Conservation (phyloP, 2,888 invertebrate genomes). For the Drosophila koepferae region DNA sequence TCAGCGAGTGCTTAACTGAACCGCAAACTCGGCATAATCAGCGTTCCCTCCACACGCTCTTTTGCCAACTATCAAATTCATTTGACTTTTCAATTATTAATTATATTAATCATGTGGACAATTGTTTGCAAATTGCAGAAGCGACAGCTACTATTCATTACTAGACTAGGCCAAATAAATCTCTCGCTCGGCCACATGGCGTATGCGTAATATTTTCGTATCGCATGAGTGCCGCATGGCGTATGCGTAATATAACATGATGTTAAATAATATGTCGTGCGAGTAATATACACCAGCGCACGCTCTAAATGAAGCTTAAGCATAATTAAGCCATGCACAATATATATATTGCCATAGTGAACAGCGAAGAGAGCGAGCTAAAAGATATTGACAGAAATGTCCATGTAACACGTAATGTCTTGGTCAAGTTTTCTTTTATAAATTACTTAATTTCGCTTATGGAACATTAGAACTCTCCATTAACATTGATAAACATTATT, state of each 20-base stretch:
- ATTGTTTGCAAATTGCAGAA: conserved; percentile 2
- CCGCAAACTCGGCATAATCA: conserved; percentile 1
- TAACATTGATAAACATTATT: not conserved
- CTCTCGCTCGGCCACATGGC: not conserved
- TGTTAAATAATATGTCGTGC: not conserved
- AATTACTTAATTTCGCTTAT: not conserved
- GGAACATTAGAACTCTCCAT: no score
- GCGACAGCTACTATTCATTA: not conserved
- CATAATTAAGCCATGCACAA: not conserved
- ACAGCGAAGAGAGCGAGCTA: no score
- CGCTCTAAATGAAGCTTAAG: not conserved
- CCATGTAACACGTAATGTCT: not conserved
- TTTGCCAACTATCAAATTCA: not conserved
- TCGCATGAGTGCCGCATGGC: conserved; percentile 3
- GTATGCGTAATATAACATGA: conserved; percentile 8
- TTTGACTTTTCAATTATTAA: not conserved
- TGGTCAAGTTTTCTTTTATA: no score
- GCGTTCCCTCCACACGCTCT: no score
- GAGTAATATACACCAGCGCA: not conserved
- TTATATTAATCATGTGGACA: not conserved
- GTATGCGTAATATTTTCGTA: not conserved
- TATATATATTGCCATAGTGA: not conserved
- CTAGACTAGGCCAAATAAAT: not conserved
- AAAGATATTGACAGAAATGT: not conserved
- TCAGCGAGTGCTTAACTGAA: not conserved